These are phyloP conservation scores for Drosophila infuscata DNA, from an alignment of 2,888 invertebrate species.

Conservation along the genomic window DNA sequence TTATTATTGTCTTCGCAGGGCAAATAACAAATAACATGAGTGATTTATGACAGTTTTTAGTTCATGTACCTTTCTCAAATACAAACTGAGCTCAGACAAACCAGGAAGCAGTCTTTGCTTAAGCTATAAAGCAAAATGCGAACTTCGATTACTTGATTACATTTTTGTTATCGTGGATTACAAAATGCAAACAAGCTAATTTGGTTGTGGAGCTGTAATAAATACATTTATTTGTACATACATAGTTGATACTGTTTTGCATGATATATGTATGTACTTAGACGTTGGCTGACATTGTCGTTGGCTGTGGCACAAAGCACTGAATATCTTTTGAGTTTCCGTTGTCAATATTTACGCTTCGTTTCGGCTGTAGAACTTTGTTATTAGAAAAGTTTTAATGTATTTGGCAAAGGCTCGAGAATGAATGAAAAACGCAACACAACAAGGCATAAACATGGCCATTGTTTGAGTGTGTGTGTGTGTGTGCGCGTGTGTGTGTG, in stretches of 20 bases:
- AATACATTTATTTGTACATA: not conserved
- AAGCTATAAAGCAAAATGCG: not conserved
- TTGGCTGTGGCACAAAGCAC: constrained; percentile 17
- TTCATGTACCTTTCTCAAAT: not conserved
- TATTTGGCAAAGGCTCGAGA: constrained; percentile 66
- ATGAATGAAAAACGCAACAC: constrained; percentile 15
- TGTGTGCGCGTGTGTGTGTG: not conserved
- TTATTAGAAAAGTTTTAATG: constrained; percentile 83
- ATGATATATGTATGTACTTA: constrained; percentile 11
- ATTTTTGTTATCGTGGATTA: not conserved
- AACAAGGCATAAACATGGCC: constrained; percentile 8
- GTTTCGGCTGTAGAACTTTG: constrained; percentile 72
- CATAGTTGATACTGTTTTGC: constrained; percentile 9
- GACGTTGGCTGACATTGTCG: constrained; percentile 47
- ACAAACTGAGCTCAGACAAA: not conserved
- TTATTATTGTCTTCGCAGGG: not conserved
- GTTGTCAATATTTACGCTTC: constrained; percentile 71
- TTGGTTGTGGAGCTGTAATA: not conserved
- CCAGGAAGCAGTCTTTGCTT: not conserved
- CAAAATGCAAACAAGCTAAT: constrained; percentile 9
- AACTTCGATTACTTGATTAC: not conserved
- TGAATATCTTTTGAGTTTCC: constrained; percentile 58
- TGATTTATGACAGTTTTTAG: no score
- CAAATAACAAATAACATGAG: not conserved
- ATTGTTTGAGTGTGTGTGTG: not conserved